These are phyloP conservation scores for Acromyrmex heyeri DNA, from an alignment of 1,140 invertebrate genomes.

Conservation along the genomic window DNA sequence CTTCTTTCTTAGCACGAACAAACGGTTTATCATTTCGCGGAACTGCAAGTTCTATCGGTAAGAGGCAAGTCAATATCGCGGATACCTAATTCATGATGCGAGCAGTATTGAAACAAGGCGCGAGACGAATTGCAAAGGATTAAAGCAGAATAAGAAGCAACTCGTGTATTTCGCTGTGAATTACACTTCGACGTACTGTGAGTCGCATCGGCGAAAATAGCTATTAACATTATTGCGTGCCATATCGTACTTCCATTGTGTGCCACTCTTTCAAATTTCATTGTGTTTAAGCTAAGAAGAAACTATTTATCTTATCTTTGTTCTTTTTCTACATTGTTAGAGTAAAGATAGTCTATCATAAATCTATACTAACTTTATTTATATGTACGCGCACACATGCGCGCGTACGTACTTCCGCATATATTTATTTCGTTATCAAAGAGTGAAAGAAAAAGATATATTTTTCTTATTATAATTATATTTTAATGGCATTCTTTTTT, in stretches of 20 bases:
- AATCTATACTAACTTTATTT: background rate
- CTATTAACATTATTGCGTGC: conserved; percentile 33
- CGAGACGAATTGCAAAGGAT: conserved; percentile 47
- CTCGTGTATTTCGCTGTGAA: conserved; percentile 46
- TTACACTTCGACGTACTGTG: background rate
- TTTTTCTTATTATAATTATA: background rate
- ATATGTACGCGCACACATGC: background rate
- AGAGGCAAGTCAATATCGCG: conserved; percentile 41
- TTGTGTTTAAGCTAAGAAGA: conserved; percentile 19
- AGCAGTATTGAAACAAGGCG: conserved; percentile 35
- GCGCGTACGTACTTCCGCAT: background rate
- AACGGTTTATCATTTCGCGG: conserved; percentile 62
- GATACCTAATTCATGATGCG: conserved; percentile 28
- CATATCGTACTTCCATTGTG: conserved; percentile 27
- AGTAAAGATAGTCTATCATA: background rate
- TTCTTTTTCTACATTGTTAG: background rate
- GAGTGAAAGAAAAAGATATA: background rate
- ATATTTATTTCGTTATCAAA: background rate
- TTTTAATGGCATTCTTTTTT: background rate
- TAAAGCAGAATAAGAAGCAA: conserved; percentile 15
- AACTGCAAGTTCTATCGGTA: conserved; percentile 64
- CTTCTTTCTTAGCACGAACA: conserved; percentile 58
- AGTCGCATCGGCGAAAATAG: conserved; percentile 38
- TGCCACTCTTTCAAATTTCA: background rate
- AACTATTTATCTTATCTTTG: background rate